Evolutionary conservation across 2,113 vertebrate genomes (phyloP).

Genomic region (Pungitius pungitius): DNA sequence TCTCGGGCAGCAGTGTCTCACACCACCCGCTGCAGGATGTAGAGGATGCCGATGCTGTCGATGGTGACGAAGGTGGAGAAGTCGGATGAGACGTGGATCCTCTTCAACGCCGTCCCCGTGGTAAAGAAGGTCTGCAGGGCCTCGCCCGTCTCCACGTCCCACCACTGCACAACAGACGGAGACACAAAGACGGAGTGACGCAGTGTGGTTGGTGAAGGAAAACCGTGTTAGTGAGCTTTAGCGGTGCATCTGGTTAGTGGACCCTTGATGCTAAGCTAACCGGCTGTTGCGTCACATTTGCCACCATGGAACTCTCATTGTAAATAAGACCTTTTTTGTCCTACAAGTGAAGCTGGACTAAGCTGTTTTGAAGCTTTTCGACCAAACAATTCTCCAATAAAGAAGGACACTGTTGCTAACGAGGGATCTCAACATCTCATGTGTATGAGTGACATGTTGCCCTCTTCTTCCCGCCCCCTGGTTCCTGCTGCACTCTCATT

Average conservation of each 20-base stretch:
- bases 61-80: constrained; percentile 93
- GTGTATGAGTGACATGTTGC: neutral
- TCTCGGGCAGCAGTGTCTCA: constrained; percentile 11
- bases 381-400: neutral
- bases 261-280: neutral
- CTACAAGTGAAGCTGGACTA: neutral
- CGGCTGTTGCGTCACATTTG: neutral
- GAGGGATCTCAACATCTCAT: neutral
- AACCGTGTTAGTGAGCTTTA: neutral
- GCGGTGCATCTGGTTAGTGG: neutral
- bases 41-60: constrained; percentile 95
- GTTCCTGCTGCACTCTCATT: neutral
- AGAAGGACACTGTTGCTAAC: neutral
- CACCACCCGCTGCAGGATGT: constrained; percentile 84
- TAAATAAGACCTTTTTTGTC: neutral
- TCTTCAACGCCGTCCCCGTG: constrained; percentile 89
- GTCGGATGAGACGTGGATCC: constrained; percentile 86
- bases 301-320: neutral
- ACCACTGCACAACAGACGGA: constrained; percentile 85
- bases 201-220: neutral
- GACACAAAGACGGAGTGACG: constrained; percentile 7
- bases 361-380: neutral
- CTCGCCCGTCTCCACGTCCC: constrained; percentile 88
- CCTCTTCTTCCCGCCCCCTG: neutral
- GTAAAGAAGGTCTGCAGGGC: constrained; percentile 94